These are phyloP conservation scores for Drosophila kuntzei DNA, from an alignment of 2,888 invertebrate species.

Conservation along the genomic window DNA sequence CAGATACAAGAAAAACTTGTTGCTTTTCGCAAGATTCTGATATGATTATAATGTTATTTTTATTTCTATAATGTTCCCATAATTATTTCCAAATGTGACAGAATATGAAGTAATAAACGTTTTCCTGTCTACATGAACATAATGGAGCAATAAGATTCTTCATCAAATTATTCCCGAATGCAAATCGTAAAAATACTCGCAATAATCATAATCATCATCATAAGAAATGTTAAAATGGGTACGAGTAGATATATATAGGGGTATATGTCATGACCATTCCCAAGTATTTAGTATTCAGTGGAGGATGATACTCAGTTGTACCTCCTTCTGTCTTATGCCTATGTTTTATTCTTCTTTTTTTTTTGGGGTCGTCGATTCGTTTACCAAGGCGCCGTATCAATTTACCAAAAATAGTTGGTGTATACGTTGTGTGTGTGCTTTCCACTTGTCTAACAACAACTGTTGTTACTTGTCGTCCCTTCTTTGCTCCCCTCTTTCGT, in stretches of 20 bases:
- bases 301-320: conserved; percentile 10
- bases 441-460: conserved; percentile 57
- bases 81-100: conserved; percentile 3
- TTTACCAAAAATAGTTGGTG: conserved; percentile 66
- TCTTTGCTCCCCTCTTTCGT: neutral
- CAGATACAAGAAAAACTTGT: neutral
- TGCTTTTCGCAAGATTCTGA: neutral
- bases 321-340: conserved; percentile 10
- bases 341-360: neutral
- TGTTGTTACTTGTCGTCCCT: conserved; percentile 40
- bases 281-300: conserved; percentile 36
- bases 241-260: neutral
- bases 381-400: conserved; percentile 74
- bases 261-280: conserved; percentile 3
- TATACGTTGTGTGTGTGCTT: conserved; percentile 40
- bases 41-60: neutral
- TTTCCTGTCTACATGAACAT: conserved; percentile 29
- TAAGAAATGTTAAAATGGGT: conserved; percentile 27
- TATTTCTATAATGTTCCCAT: neutral
- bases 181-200: conserved; percentile 59
- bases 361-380: conserved; percentile 51
- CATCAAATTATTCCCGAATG: conserved; percentile 55
- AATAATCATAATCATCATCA: conserved; percentile 65
- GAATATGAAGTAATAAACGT: conserved; percentile 36
- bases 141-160: conserved; percentile 22